Percentiles rank a stretch among this genome's conserved stretches.
Evolutionary conservation across 1,140 invertebrate genomes (phyloP).

Genomic region (Archegozetes longisetosus): DNA sequence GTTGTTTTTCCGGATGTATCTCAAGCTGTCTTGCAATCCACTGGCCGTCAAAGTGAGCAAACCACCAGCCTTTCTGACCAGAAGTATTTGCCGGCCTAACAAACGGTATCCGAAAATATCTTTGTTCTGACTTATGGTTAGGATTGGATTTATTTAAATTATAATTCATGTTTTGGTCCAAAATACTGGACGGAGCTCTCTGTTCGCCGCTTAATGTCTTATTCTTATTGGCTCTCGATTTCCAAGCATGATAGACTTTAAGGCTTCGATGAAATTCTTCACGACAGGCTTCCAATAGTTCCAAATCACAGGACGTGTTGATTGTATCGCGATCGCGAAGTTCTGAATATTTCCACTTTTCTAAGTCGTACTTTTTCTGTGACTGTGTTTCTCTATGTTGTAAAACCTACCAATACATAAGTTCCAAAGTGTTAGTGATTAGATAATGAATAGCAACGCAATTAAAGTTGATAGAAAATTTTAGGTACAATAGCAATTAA

Average conservation of each 20-base stretch:
- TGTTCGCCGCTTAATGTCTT: constrained; percentile 46
- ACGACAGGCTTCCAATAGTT: constrained; percentile 60
- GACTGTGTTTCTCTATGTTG: constrained; percentile 14
- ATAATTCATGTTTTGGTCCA: constrained; percentile 35
- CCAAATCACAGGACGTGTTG: constrained; percentile 88
- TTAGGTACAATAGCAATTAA: too few relatives aligned
- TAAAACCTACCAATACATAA: neutral
- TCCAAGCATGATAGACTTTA: constrained; percentile 96
- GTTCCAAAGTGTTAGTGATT: neutral
- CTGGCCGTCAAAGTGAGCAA: constrained; percentile 84
- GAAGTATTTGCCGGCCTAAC: constrained; percentile 40
- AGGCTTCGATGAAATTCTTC: constrained; percentile 91
- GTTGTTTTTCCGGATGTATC: constrained; percentile 73
- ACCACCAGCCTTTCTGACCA: constrained; percentile 72
- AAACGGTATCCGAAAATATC: constrained; percentile 89
- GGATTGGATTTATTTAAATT: constrained; percentile 34
- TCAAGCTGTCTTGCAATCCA: constrained; percentile 97
- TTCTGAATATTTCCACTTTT: constrained; percentile 96
- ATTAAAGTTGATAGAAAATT: too few relatives aligned
- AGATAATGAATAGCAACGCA: neutral
- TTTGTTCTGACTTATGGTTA: constrained; percentile 49
- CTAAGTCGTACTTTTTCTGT: constrained; percentile 82
- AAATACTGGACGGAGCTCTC: constrained; percentile 48
- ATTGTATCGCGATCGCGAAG: constrained; percentile 88
- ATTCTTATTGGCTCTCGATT: constrained; percentile 55